Percentiles rank a stretch among this genome's conserved stretches.
Conservation (phyloP, 2,888 invertebrate species). For the Carabus problematicus region DNA sequence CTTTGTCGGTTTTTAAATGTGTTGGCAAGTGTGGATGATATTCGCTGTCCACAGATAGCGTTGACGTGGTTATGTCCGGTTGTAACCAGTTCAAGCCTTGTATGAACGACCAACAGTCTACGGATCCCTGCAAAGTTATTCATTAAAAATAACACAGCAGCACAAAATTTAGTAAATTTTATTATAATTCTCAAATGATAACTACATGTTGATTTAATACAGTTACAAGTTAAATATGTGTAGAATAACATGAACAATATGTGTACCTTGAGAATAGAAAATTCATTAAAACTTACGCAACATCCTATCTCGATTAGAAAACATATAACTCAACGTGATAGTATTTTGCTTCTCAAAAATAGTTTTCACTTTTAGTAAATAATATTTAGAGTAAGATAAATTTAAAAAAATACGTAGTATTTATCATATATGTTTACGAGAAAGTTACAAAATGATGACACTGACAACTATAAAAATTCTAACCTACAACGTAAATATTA, state of each 20-base stretch:
- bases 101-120: conserved; percentile 65
- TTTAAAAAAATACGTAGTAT: background rate
- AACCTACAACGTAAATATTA: conserved; percentile 2
- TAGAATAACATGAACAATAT: background rate
- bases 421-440: background rate
- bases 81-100: conserved; percentile 68
- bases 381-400: no score
- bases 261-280: no score
- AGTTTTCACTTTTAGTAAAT: no score
- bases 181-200: background rate
- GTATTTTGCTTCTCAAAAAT: no score
- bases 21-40: conserved; percentile 58
- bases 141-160: background rate
- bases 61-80: conserved; percentile 63
- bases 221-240: background rate
- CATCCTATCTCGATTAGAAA: no score
- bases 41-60: conserved; percentile 58
- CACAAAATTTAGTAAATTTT: background rate
- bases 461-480: conserved; percentile 9
- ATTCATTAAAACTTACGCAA: no score
- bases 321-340: no score
- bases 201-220: background rate
- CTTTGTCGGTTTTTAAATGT: conserved; percentile 61
- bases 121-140: conserved; percentile 58
- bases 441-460: conserved; percentile 1